Evolutionary conservation across 2,888 invertebrate genomes (phyloP).

Genomic region (Cheilosia scutellata): DNA sequence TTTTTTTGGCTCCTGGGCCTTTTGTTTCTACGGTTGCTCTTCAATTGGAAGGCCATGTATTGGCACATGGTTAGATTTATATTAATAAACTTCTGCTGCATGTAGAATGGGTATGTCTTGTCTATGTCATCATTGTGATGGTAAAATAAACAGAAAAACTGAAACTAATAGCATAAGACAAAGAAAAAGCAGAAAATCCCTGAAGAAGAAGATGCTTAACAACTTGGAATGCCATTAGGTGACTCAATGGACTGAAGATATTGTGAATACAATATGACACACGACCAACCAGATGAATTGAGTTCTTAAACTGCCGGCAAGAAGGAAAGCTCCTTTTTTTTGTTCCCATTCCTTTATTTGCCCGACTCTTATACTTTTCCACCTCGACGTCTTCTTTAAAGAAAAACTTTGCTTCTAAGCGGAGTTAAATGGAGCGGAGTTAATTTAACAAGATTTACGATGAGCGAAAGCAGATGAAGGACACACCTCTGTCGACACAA

Average conservation of each 20-base stretch:
- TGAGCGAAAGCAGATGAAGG: slow-evolving; percentile 43
- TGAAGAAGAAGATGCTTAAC: slow-evolving; percentile 52
- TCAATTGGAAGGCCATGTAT: slow-evolving; percentile 34
- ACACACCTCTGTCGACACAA: slow-evolving; percentile 27
- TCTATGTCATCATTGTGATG: slow-evolving; percentile 35
- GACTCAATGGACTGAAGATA: slow-evolving; percentile 70
- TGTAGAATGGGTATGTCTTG: slow-evolving; percentile 12
- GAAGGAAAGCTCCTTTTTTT: slow-evolving; percentile 28
- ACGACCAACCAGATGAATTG: slow-evolving; percentile 71
- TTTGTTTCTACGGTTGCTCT: slow-evolving; percentile 37
- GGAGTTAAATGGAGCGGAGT: slow-evolving; percentile 71
- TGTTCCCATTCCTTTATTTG: slow-evolving; percentile 6
- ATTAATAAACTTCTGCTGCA: slow-evolving; percentile 47
- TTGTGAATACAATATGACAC: slow-evolving; percentile 71
- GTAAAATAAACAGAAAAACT: slow-evolving; percentile 61
- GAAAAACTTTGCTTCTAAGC: slow-evolving; percentile 46
- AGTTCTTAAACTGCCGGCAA: slow-evolving; percentile 61
- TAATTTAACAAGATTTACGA: slow-evolving; percentile 74
- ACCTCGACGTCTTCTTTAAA: slow-evolving; percentile 39
- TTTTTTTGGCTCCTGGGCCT: slow-evolving; percentile 3
- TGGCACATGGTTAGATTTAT: slow-evolving; percentile 62
- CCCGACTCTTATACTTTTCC: slow-evolving; percentile 22
- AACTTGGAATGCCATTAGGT: slow-evolving; percentile 73
- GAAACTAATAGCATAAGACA: slow-evolving; percentile 11
- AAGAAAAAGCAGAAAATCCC: slow-evolving; percentile 16